A percentile compares a stretch with the other conserved stretches of the same genome.
Evolutionary conservation across 1,140 invertebrate genomes (phyloP).

Genomic region (Agrypnia vestita): DNA sequence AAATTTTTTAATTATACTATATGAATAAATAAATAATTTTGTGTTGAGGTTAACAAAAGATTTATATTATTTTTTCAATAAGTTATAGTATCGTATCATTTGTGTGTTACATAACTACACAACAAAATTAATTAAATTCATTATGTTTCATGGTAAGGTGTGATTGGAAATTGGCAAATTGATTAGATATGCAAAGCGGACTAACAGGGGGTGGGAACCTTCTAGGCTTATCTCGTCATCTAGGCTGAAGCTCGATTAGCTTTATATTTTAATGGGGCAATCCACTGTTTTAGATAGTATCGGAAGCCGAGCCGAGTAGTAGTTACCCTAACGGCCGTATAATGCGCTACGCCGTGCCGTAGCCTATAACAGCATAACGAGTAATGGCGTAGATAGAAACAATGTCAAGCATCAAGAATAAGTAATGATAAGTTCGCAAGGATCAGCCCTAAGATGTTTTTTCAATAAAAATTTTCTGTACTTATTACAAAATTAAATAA

Average conservation of each 20-base stretch:
- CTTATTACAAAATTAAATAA: neutral
- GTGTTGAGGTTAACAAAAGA: no score
- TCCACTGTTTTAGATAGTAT: conserved; percentile 21
- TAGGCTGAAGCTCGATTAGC: conserved; percentile 26
- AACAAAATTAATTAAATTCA: no score
- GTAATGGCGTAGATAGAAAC: conserved; percentile 20
- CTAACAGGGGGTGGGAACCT: neutral
- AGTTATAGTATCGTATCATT: no score
- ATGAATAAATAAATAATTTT: no score
- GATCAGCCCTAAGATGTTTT: neutral
- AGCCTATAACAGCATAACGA: neutral
- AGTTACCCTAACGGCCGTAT: conserved; percentile 18
- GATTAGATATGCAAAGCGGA: conserved; percentile 24
- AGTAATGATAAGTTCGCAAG: neutral
- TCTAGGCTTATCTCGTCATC: neutral
- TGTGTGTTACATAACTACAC: no score
- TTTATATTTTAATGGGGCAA: conserved; percentile 21
- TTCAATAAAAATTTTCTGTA: neutral
- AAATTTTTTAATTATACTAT: no score
- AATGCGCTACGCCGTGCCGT: conserved; percentile 5
- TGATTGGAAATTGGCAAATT: conserved; percentile 19
- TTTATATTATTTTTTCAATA: no score
- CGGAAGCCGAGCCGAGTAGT: conserved; percentile 6
- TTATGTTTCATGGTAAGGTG: neutral
- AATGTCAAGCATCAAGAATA: conserved; percentile 1